Conservation (phyloP, 1,140 invertebrate genomes). For the Hormaphis cornu region DNA sequence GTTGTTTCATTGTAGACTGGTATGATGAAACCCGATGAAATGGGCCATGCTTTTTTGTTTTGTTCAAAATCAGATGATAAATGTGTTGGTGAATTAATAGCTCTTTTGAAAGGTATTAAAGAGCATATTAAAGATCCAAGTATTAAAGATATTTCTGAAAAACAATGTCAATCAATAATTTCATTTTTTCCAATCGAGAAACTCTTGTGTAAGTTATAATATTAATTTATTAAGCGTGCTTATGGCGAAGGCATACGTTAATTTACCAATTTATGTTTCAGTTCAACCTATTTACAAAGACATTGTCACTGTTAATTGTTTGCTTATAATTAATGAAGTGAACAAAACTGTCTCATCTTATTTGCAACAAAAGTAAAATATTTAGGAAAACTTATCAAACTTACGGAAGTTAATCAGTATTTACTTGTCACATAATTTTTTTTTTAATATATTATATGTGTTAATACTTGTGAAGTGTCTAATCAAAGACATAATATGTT, state of each 20-base stretch:
- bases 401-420: neutral
- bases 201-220: conserved; percentile 5
- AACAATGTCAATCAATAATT: conserved; percentile 17
- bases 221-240: neutral
- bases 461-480: too few species aligned
- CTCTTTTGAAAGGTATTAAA: neutral
- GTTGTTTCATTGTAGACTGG: neutral
- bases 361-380: neutral
- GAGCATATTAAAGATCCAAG: conserved; percentile 16
- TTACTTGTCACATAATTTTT: neutral
- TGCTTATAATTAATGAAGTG: conserved; percentile 15
- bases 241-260: neutral
- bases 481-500: too few species aligned
- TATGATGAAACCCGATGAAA: conserved; percentile 19
- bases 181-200: conserved; percentile 11
- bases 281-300: conserved; percentile 29
- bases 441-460: too few species aligned
- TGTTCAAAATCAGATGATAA: neutral
- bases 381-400: neutral
- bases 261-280: neutral
- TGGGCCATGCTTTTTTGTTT: conserved; percentile 23
- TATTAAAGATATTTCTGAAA: conserved; percentile 2
- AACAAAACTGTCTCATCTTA: conserved; percentile 16
- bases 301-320: conserved; percentile 15
- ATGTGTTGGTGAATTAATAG: neutral